These are phyloP conservation scores for Cheilosia vernalis DNA, from an alignment of 2,888 invertebrate genomes.

Conservation along the genomic window DNA sequence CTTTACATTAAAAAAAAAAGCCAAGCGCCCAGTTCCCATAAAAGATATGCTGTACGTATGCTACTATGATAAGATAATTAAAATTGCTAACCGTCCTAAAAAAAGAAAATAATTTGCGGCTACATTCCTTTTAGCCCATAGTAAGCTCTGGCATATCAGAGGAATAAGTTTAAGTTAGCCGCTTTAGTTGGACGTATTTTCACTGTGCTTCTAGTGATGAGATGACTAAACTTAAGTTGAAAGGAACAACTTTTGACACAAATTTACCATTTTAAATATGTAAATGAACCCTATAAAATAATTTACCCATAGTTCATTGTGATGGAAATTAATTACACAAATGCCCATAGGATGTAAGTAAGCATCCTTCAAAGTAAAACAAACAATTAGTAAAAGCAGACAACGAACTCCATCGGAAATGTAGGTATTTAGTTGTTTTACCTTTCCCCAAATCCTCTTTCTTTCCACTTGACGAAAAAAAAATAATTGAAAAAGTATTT, in stretches of 20 bases:
- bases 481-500: conserved; percentile 49
- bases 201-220: conserved; percentile 2
- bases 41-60: too few relatives aligned
- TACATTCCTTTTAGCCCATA: too few relatives aligned
- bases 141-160: too few relatives aligned
- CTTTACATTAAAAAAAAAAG: too few relatives aligned
- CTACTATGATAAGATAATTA: too few relatives aligned
- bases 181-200: neutral
- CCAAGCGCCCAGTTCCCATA: too few relatives aligned
- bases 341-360: neutral
- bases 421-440: conserved; percentile 6
- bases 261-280: conserved; percentile 29
- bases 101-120: too few relatives aligned
- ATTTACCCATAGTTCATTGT: conserved; percentile 3
- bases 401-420: conserved; percentile 10
- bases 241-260: conserved; percentile 28
- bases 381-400: conserved; percentile 28
- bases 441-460: neutral
- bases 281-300: conserved; percentile 5
- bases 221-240: conserved; percentile 14
- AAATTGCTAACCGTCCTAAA: too few relatives aligned
- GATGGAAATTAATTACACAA: conserved; percentile 28
- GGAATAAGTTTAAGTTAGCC: too few relatives aligned
- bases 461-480: conserved; percentile 4
- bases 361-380: neutral